These are phyloP conservation scores for Ephydatia muelleri DNA, from an alignment of 37 sponge, comb jelly and placozoan species.

Conservation along the genomic window DNA sequence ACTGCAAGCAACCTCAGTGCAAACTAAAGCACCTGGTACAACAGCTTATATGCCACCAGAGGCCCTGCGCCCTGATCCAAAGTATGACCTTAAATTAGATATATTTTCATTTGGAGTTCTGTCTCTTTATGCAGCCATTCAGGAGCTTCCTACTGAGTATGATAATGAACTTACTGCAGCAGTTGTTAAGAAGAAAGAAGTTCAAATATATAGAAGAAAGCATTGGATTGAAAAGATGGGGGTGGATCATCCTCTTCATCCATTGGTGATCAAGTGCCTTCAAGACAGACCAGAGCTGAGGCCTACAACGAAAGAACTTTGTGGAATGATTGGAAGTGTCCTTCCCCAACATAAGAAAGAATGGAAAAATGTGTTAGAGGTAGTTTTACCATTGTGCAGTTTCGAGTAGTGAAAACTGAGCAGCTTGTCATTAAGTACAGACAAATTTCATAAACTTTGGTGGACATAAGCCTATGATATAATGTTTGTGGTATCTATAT, in stretches of 20 bases:
- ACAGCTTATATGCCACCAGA: slow-evolving; percentile 14
- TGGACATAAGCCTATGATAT: too few species aligned
- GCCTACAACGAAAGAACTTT: neutral
- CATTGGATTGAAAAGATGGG: slow-evolving; percentile 17
- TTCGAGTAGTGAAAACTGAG: too few species aligned
- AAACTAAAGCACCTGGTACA: slow-evolving; percentile 15
- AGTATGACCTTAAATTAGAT: neutral
- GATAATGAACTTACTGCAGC: neutral
- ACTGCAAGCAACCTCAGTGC: neutral
- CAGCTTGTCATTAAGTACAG: too few species aligned
- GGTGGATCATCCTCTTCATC: neutral
- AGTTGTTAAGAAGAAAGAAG: neutral
- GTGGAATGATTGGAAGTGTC: neutral
- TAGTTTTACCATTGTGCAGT: too few species aligned
- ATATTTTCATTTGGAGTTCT: slow-evolving; percentile 12
- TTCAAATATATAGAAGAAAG: neutral
- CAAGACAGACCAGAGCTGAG: neutral
- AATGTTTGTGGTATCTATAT: too few species aligned
- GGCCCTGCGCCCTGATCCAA: neutral
- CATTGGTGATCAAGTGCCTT: neutral
- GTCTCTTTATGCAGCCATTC: neutral
- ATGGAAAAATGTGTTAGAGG: neutral
- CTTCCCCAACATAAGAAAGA: neutral
- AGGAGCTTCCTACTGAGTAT: neutral
- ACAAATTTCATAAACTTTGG: too few species aligned